phyloP scores from a whole-genome alignment of 2,888 invertebrate genomes.

The Aphodius granarius region DNA sequence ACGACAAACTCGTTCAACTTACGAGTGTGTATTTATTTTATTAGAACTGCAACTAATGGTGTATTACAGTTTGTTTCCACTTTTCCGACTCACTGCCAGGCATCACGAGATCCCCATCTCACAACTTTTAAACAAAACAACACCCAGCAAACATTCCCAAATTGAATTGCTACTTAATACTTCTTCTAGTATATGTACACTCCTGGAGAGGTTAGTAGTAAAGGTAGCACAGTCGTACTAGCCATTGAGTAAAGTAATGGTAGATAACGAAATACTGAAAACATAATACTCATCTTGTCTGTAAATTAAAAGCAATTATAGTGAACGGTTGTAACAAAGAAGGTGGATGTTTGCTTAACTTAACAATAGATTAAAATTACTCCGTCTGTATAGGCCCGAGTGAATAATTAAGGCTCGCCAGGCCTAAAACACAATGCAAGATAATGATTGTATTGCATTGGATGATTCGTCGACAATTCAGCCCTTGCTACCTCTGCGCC shows the following conservation, averaged over 20 bases:
- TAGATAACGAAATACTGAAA: conserved; percentile 23
- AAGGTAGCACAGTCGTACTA: neutral
- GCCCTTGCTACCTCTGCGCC: neutral
- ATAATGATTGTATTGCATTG: conserved; percentile 52
- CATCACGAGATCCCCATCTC: neutral
- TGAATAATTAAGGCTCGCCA: conserved; percentile 52
- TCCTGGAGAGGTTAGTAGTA: neutral
- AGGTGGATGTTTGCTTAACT: conserved; percentile 54
- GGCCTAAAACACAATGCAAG: conserved; percentile 46
- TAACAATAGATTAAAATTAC: conserved; percentile 57
- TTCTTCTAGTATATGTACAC: neutral
- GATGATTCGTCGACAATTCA: neutral
- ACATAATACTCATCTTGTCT: conserved; percentile 46
- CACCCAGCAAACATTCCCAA: neutral
- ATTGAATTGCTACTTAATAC: neutral
- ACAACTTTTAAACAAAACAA: neutral
- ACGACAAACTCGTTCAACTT: conserved; percentile 56
- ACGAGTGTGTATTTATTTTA: conserved; percentile 56
- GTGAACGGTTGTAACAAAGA: conserved; percentile 54
- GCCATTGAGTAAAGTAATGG: neutral
- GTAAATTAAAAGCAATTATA: conserved; percentile 56
- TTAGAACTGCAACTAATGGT: conserved; percentile 53
- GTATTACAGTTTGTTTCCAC: conserved; percentile 46
- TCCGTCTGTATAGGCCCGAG: conserved; percentile 51
- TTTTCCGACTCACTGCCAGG: conserved; percentile 8